Conservation (phyloP, 2,797 vertebrate genomes). For the Botia almorhae region DNA sequence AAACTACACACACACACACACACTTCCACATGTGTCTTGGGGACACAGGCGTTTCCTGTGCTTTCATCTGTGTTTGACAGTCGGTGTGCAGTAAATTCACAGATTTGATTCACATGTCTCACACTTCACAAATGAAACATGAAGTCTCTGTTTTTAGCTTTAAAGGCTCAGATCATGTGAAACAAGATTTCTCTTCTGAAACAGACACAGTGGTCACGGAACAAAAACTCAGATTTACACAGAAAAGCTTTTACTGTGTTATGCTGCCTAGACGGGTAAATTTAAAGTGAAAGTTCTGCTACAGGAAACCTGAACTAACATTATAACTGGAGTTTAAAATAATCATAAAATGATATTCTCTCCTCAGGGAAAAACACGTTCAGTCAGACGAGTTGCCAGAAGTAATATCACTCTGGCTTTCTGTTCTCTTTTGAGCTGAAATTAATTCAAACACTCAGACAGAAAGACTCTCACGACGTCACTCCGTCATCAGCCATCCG, state of each 20-base stretch:
- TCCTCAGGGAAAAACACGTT: not conserved
- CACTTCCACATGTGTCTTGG: not conserved
- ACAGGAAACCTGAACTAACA: not conserved
- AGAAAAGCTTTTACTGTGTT: not conserved
- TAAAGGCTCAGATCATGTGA: not conserved
- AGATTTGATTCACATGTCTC: not conserved
- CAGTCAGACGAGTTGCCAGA: not conserved
- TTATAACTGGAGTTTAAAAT: not conserved
- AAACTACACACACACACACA: not conserved
- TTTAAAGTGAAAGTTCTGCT: not conserved
- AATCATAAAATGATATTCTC: not conserved
- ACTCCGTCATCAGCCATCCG: slow-evolving; percentile 18
- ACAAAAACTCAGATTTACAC: not conserved
- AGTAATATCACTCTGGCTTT: not conserved
- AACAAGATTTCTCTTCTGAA: not conserved
- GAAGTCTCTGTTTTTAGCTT: not conserved
- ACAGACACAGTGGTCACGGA: not conserved
- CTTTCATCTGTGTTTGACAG: not conserved
- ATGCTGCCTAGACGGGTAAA: not conserved
- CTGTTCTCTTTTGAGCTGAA: not conserved
- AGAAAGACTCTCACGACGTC: slow-evolving; percentile 7
- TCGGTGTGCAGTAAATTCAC: not conserved
- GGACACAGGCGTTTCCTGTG: not conserved
- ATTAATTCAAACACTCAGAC: not conserved
- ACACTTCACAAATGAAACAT: not conserved